phyloP scores from a whole-genome alignment of 2,113 vertebrate genomes.

The Mormyrus iriodes region DNA sequence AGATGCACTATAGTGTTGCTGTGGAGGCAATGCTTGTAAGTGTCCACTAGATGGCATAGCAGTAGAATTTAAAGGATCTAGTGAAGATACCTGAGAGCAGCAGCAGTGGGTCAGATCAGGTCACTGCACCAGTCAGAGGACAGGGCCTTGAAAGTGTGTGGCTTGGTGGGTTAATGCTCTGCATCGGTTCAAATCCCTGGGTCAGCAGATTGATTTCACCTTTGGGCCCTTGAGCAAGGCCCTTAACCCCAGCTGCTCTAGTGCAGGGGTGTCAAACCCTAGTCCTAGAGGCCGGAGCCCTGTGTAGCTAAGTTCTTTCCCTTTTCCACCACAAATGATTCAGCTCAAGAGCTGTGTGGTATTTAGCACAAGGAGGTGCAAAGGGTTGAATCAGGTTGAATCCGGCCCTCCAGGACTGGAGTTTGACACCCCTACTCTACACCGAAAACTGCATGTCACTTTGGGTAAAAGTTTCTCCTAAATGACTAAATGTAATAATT shows the following conservation, averaged over 20 bases:
- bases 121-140: not conserved
- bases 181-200: not conserved
- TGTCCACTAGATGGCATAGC: conserved; percentile 4
- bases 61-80: not conserved
- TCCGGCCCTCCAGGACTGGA: no score
- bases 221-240: not conserved
- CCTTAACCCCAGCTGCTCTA: not conserved
- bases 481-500: not conserved
- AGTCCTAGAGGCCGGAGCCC: no score
- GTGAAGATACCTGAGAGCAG: not conserved
- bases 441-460: not conserved
- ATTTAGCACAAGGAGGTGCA: no score
- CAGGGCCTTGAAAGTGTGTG: not conserved
- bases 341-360: no score
- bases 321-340: no score
- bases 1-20: not conserved
- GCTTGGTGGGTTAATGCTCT: not conserved
- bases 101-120: not conserved
- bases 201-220: not conserved
- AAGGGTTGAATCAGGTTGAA: no score
- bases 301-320: no score
- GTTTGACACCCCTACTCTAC: no score
- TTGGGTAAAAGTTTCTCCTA: not conserved
- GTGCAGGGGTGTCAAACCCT: no score
- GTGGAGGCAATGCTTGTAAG: not conserved